phyloP scores from a whole-genome alignment of 2,888 invertebrate genomes.

The Geophilus truncorum region DNA sequence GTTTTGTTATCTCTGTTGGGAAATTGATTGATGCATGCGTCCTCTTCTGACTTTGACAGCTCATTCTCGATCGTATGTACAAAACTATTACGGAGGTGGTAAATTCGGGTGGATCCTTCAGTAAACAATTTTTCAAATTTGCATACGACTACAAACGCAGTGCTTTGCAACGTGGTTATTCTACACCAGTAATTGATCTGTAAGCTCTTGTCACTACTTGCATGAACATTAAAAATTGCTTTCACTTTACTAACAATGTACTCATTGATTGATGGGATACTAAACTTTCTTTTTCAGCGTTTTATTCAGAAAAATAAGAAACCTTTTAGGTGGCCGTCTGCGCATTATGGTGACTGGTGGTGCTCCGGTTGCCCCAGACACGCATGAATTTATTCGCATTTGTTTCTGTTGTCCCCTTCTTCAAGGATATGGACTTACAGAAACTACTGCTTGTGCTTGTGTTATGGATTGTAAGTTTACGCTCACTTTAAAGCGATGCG shows the following conservation, averaged over 20 bases:
- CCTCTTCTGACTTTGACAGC: slow-evolving; percentile 53
- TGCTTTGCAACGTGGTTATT: slow-evolving; percentile 63
- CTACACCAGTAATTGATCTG: slow-evolving; percentile 53
- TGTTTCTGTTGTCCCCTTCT: slow-evolving; percentile 85
- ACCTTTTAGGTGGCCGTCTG: slow-evolving; percentile 81
- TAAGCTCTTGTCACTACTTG: slow-evolving; percentile 39
- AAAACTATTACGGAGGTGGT: slow-evolving; percentile 96
- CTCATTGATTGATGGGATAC: not conserved
- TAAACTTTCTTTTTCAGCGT: slow-evolving; percentile 50
- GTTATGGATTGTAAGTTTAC: slow-evolving; percentile 44
- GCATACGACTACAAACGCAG: slow-evolving; percentile 87
- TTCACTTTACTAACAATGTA: not conserved
- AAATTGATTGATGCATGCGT: not conserved
- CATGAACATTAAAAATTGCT: not conserved
- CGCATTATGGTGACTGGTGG: slow-evolving; percentile 88
- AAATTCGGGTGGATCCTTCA: slow-evolving; percentile 65
- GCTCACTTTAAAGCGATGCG: too few relatives aligned
- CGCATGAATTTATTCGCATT: slow-evolving; percentile 86
- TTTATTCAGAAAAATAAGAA: slow-evolving; percentile 61
- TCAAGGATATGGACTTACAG: slow-evolving; percentile 95
- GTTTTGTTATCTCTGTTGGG: too few relatives aligned
- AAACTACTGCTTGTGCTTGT: slow-evolving; percentile 86
- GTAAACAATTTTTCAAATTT: slow-evolving; percentile 83
- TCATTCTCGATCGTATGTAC: slow-evolving; percentile 94
- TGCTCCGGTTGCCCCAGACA: slow-evolving; percentile 91